Conservation (phyloP, 2,113 vertebrate genomes). For the Pleuronectes platessa region DNA sequence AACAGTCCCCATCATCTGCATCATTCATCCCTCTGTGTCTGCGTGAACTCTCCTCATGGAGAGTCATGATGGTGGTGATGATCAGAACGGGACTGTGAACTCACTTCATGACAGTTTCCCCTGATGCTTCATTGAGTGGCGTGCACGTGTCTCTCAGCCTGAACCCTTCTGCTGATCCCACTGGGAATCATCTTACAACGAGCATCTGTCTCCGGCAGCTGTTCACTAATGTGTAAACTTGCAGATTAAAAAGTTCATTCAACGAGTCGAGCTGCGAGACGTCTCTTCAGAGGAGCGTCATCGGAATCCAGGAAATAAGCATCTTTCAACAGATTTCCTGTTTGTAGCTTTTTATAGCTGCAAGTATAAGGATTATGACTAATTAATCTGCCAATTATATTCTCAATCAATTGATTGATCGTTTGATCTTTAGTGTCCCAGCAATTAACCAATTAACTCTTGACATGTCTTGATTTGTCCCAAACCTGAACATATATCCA, state of each 20-base stretch:
- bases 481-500: not conserved
- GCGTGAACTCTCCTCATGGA: slow-evolving; percentile 23
- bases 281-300: not conserved
- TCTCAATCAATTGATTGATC: not conserved
- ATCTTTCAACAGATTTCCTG: too few relatives aligned
- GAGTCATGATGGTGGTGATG: slow-evolving; percentile 24
- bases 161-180: slow-evolving; percentile 58
- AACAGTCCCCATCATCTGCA: not conserved
- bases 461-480: not conserved
- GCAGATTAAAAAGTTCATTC: slow-evolving; percentile 63
- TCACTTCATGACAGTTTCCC: slow-evolving; percentile 34
- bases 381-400: not conserved
- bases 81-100: slow-evolving; percentile 15
- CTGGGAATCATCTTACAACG: slow-evolving; percentile 39
- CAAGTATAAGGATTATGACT: not conserved
- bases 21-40: not conserved
- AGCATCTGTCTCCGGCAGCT: slow-evolving; percentile 68
- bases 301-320: too few relatives aligned
- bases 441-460: not conserved
- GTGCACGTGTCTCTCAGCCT: slow-evolving; percentile 40
- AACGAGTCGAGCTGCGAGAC: slow-evolving; percentile 24
- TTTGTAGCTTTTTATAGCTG: not conserved
- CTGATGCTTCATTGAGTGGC: slow-evolving; percentile 37
- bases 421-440: not conserved
- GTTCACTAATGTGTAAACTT: slow-evolving; percentile 57